A percentile compares a stretch with the other conserved stretches of the same genome.
Conservation (phyloP, 2,888 invertebrate species). For the Stenotaenia linearis region DNA sequence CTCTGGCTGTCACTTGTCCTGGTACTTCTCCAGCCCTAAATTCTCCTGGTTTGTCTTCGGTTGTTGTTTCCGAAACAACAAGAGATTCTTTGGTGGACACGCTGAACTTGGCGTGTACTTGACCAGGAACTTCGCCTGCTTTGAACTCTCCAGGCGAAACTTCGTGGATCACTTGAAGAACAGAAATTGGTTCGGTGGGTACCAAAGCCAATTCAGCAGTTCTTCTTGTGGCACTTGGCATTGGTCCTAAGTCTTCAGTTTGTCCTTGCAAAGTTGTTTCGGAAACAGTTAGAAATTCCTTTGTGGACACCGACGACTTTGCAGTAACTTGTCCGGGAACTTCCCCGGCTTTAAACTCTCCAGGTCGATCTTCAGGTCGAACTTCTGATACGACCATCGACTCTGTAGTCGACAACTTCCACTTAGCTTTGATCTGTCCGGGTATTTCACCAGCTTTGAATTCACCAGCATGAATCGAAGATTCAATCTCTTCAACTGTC, state of each 20-base stretch:
- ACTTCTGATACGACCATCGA: constrained; percentile 39
- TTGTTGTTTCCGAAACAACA: constrained; percentile 38
- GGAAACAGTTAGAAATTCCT: constrained; percentile 32
- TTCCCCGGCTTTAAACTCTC: constrained; percentile 31
- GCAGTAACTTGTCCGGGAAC: constrained; percentile 29
- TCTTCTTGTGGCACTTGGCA: constrained; percentile 33
- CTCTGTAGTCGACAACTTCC: constrained; percentile 36
- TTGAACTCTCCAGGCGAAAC: constrained; percentile 30
- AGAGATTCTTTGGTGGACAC: constrained; percentile 38
- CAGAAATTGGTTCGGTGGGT: constrained; percentile 28
- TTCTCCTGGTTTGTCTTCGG: constrained; percentile 34
- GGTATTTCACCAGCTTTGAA: constrained; percentile 30
- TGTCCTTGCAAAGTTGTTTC: background rate
- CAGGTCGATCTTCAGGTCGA: constrained; percentile 34
- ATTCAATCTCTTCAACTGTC: constrained; percentile 38
- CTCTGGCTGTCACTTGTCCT: constrained; percentile 27
- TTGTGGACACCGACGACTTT: constrained; percentile 33
- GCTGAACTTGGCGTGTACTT: constrained; percentile 34
- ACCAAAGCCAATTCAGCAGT: constrained; percentile 34
- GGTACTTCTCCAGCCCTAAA: constrained; percentile 32
- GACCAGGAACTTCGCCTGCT: constrained; percentile 26
- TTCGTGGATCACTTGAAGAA: constrained; percentile 31
- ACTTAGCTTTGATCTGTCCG: constrained; percentile 34
- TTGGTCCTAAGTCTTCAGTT: constrained; percentile 24
- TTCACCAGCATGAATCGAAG: constrained; percentile 46